phyloP scores from a whole-genome alignment of 1,140 invertebrate species.

The Fopius arisanus region DNA sequence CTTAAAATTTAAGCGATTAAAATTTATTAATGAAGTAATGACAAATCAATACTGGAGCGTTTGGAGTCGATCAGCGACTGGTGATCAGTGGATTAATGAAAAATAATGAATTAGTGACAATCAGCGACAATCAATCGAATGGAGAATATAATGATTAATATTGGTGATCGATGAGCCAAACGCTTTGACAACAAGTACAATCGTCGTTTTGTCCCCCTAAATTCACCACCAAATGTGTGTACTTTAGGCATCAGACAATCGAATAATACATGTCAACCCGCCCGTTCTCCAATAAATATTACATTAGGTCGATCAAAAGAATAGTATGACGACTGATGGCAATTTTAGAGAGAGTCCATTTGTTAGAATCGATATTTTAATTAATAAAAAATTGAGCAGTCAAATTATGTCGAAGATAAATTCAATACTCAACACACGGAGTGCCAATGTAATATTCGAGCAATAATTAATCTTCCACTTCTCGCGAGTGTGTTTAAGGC shows the following conservation, averaged over 20 bases:
- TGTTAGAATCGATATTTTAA: slow-evolving; percentile 1
- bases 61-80: slow-evolving; percentile 34
- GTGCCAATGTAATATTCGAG: slow-evolving; percentile 6
- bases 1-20: slow-evolving; percentile 52
- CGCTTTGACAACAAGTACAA: slow-evolving; percentile 13
- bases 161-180: neutral
- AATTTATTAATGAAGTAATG: slow-evolving; percentile 25
- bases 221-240: slow-evolving; percentile 11
- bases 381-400: neutral
- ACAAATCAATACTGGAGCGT: slow-evolving; percentile 36
- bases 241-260: slow-evolving; percentile 26
- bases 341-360: neutral
- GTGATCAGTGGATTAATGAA: slow-evolving; percentile 19
- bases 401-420: neutral
- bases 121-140: slow-evolving; percentile 48
- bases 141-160: neutral
- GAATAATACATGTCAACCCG: slow-evolving; percentile 16
- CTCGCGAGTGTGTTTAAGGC: neutral
- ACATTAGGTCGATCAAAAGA: neutral
- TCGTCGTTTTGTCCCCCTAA: slow-evolving; percentile 16
- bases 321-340: neutral
- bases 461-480: neutral
- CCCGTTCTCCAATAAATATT: neutral
- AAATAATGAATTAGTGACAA: slow-evolving; percentile 39
- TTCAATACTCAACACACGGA: neutral